phyloP scores from a whole-genome alignment of 2,888 invertebrate genomes.

The Acleris laterana region DNA sequence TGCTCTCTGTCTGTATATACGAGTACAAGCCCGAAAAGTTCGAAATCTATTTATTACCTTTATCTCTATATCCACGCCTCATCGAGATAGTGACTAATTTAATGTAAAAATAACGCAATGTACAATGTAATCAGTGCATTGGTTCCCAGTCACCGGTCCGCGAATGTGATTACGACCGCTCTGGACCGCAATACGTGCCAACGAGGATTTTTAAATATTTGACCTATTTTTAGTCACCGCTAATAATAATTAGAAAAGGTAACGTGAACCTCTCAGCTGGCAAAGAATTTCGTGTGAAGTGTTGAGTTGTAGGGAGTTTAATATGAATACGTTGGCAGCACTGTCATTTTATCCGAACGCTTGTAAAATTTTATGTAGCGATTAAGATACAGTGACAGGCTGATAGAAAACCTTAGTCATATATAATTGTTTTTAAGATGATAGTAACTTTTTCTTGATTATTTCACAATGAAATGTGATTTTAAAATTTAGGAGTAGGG shows the following conservation, averaged over 20 bases:
- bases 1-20: too few species aligned
- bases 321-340: conserved; percentile 54
- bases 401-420: too few species aligned
- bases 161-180: conserved; percentile 68
- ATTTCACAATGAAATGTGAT: background rate
- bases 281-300: conserved; percentile 56
- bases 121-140: conserved; percentile 43
- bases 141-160: conserved; percentile 50
- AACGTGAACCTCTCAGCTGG: conserved; percentile 79
- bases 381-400: too few species aligned
- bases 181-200: conserved; percentile 71
- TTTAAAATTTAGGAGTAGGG: conserved; percentile 38
- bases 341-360: conserved; percentile 14
- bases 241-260: conserved; percentile 83
- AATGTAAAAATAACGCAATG: conserved; percentile 22
- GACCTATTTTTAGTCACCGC: conserved; percentile 80
- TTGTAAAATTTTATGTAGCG: background rate
- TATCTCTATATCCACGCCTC: conserved; percentile 16
- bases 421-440: too few species aligned
- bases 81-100: conserved; percentile 25
- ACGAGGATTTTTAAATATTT: conserved; percentile 79
- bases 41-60: conserved; percentile 8
- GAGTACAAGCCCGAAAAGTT: conserved; percentile 23
- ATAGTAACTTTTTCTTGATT: background rate
- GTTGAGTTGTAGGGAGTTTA: conserved; percentile 47